Evolutionary conservation across 2,888 invertebrate genomes (phyloP), one percentile per base, ranked within the genome.

Genomic region (Galeruca laticollis): DNA sequence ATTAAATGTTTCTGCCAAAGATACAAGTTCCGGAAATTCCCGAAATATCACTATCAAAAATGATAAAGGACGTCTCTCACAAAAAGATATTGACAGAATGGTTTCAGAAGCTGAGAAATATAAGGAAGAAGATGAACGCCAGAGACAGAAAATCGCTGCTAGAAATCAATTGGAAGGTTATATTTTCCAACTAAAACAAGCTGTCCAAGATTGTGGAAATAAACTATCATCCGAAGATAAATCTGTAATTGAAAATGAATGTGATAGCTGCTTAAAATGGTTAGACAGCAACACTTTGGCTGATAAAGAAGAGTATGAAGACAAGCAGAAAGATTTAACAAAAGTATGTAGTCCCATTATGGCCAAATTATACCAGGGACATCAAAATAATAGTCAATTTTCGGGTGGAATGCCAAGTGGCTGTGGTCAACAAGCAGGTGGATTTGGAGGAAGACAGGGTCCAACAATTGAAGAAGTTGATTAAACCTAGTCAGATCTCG

Each of bases 41-140:
- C 91, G 91, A 82, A 91, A 92, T 83, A 94, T 94, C 74, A 91
- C 91, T 68, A 95, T 94, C 74, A 93, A 92, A 83, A 94, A 94
- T 85, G 93, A 95, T 86, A 93, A 92, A 80, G 94, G 94, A 0
- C 88, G 94, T 6, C 86, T 95, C 59, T 93, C 93, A 18, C 93
- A 94, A 82, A 91, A 91, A 9, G 94, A 95, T 80, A 95, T 95
- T 75, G 94, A 95, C 73, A 87, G 91, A 70, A 94, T 94, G 94
- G 85, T 94, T 37, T 84, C 88, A 2, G 93, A 94, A 73, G 93
- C 93, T 0, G 93, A 94, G 79, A 87, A 86, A 62, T 94, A 92
- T 84, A 89, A 89, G 54, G 92, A 91, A 56, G 93, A 93, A 80
- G 93, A 93, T 78, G 91, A 91, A 72, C 88, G 89, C 78, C 92